A percentile compares a stretch with the other conserved stretches of the same genome.
phyloP scores from a whole-genome alignment of 1,140 invertebrate genomes.

The Cataglyphis hispanica region DNA sequence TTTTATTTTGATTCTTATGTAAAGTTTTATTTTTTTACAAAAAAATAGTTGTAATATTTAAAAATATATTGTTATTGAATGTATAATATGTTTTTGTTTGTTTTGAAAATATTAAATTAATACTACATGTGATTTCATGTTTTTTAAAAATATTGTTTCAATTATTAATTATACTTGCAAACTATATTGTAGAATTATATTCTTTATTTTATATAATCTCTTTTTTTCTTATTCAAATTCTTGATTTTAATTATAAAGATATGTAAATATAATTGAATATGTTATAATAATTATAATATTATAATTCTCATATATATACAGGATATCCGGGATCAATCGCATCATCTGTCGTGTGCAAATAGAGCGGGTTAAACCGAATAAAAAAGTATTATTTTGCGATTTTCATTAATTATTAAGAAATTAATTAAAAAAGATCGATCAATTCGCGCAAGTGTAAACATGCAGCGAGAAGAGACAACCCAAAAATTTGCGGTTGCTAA shows the following conservation, averaged over 20 bases:
- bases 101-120: slow-evolving; percentile 2
- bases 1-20: neutral
- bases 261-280: neutral
- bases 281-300: too few species aligned
- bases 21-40: slow-evolving; percentile 6
- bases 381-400: too few species aligned
- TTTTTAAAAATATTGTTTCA: neutral
- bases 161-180: neutral
- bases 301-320: too few species aligned
- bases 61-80: neutral
- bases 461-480: too few species aligned
- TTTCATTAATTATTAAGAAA: too few species aligned
- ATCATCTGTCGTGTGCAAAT: too few species aligned
- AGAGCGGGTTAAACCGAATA: too few species aligned
- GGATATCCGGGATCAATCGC: too few species aligned
- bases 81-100: neutral
- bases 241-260: neutral
- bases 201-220: neutral
- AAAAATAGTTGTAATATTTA: neutral
- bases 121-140: neutral
- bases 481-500: too few species aligned
- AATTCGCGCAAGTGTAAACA: too few species aligned
- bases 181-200: neutral
- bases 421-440: too few species aligned
- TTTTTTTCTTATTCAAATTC: neutral